These are phyloP conservation scores for Ormia ochracea DNA, from an alignment of 2,888 invertebrate genomes.

Conservation along the genomic window DNA sequence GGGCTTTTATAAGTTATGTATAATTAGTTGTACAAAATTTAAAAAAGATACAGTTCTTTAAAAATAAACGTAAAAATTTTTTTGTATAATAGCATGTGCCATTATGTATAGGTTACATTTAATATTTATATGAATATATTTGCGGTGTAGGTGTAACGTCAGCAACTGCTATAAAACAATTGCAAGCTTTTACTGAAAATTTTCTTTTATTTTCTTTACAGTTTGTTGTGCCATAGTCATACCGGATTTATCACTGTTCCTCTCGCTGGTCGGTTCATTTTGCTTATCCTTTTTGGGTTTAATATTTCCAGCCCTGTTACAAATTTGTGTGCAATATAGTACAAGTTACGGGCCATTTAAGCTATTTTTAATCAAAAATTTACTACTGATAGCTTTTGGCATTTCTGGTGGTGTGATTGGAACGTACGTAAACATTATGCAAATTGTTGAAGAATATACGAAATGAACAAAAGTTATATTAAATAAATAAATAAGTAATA, in stretches of 20 bases:
- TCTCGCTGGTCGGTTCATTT: slow-evolving; percentile 94
- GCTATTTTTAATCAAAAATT: slow-evolving; percentile 85
- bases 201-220: slow-evolving; percentile 75
- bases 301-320: slow-evolving; percentile 93
- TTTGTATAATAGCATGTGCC: too few species aligned
- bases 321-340: slow-evolving; percentile 85
- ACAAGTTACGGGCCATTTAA: slow-evolving; percentile 83
- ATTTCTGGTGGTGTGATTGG: slow-evolving; percentile 87
- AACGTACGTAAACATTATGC: slow-evolving; percentile 76
- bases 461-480: slow-evolving; percentile 10
- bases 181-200: neutral
- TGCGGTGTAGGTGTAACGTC: too few species aligned
- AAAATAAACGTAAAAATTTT: too few species aligned
- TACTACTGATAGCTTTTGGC: slow-evolving; percentile 84
- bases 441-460: slow-evolving; percentile 69
- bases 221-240: slow-evolving; percentile 88
- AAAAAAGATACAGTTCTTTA: too few species aligned
- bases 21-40: too few species aligned
- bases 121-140: too few species aligned
- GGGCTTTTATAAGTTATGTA: too few species aligned
- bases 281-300: slow-evolving; percentile 93
- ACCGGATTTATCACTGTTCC: slow-evolving; percentile 92
- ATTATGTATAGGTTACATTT: too few species aligned
- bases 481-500: too few species aligned
- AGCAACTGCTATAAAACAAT: neutral